Evolutionary conservation across 2,888 invertebrate species (phyloP), one percentile per base, ranked within the genome.

Genomic region (Eulithis prunata): DNA sequence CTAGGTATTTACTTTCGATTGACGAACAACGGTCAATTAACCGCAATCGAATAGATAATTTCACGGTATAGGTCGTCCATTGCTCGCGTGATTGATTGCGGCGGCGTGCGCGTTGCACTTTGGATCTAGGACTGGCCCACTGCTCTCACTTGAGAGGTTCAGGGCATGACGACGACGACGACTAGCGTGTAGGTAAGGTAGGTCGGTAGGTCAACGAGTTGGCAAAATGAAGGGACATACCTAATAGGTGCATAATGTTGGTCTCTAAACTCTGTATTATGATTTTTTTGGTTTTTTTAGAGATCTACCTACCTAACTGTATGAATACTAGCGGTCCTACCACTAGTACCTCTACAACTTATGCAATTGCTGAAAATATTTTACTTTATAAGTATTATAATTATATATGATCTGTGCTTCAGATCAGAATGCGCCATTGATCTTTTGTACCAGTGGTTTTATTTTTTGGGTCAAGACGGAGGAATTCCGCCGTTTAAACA

Each of bases 401-500:
- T 53, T n/a, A n/a, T n/a, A n/a, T n/a, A n/a, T n/a, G n/a, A n/a
- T n/a, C n/a, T n/a, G n/a, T n/a, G n/a, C n/a, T n/a, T n/a, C n/a
- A n/a, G n/a, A n/a, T 47, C 21, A 54, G 7, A 4, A 54, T 14
- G n/a, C 38, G 66, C 21, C 11, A 58, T 58, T 46, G 60, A 64
- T 71, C 54, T 63, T 63, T 64, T 55, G 58, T 58, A 64, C 61
- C 62, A 64, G 55, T 46, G 62, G 47, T 56, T 21, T n/a, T 45
- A 47, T 69, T 69, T 68, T 21, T 59, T 71, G 62, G 71, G 71
- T 71, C 71, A 71, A 63, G 58, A 57, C 65, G 60, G 21, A 71
- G 63, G 70, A 69, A 70, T 71, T 66, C 57, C 57, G 63, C 57
- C 41, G 49, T 52, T 68, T 62, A 61, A 43, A 67, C 53, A 67